phyloP scores from a whole-genome alignment of 2,888 invertebrate genomes.

The Cheilosia grossa region DNA sequence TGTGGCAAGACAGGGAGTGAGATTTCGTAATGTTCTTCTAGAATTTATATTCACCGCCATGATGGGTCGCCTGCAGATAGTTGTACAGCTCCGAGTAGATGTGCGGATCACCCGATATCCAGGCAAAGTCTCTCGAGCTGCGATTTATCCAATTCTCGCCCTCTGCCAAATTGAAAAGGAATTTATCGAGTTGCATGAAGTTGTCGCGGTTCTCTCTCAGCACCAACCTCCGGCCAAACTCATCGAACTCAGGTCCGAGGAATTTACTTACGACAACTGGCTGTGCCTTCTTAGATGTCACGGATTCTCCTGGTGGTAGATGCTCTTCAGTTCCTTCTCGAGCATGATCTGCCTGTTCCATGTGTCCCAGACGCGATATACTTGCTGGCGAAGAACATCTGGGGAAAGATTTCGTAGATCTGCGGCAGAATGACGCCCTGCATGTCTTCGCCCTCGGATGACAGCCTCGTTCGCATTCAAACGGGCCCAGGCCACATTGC shows the following conservation, averaged over 20 bases:
- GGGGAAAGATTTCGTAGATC: constrained; percentile 86
- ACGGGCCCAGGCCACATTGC: constrained; percentile 88
- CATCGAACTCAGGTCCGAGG: constrained; percentile 88
- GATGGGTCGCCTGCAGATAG: constrained; percentile 83
- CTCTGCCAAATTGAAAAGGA: constrained; percentile 85
- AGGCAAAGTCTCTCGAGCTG: constrained; percentile 79
- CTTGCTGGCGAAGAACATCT: constrained; percentile 86
- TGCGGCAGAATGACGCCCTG: constrained; percentile 87
- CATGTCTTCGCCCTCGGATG: constrained; percentile 86
- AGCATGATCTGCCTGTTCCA: constrained; percentile 79
- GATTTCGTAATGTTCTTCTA: constrained; percentile 83
- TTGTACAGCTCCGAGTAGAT: constrained; percentile 83
- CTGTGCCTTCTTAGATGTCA: constrained; percentile 86
- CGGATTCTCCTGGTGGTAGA: constrained; percentile 81
- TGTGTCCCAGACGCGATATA: constrained; percentile 82
- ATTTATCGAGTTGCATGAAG: constrained; percentile 87
- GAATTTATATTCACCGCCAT: constrained; percentile 83
- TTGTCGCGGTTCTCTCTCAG: constrained; percentile 86
- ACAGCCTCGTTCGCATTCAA: constrained; percentile 88
- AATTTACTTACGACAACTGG: constrained; percentile 87
- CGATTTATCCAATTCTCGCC: constrained; percentile 83
- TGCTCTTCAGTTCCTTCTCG: constrained; percentile 82
- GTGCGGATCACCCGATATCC: constrained; percentile 85
- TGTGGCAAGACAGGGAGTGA: constrained; percentile 86
- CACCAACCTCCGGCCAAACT: constrained; percentile 83